Evolutionary conservation across 2,888 invertebrate genomes (phyloP).

Genomic region (Ariolimax columbianus): DNA sequence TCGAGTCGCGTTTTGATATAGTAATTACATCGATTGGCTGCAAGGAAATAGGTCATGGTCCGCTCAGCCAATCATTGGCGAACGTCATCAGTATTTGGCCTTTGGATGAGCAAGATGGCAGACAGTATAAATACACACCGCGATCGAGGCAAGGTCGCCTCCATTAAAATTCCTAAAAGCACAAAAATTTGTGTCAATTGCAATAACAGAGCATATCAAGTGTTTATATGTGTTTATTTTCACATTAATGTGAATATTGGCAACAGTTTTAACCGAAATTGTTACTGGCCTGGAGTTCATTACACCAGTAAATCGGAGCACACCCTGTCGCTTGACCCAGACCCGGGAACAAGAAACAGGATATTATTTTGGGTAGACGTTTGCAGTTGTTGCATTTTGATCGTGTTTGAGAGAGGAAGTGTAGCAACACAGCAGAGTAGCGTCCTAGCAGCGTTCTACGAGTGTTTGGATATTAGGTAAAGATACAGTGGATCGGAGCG

Average conservation of each 20-base stretch:
- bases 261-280: not conserved
- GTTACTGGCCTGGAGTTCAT: not conserved
- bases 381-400: not conserved
- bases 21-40: constrained; percentile 42
- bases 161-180: constrained; percentile 51
- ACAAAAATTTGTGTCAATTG: constrained; percentile 4
- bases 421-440: not conserved
- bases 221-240: not conserved
- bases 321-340: not conserved
- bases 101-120: constrained; percentile 87
- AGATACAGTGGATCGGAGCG: not conserved
- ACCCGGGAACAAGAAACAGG: constrained; percentile 4
- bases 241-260: not conserved
- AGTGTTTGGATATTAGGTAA: not conserved
- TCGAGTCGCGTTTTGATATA: constrained; percentile 11
- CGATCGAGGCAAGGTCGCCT: constrained; percentile 69
- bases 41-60: constrained; percentile 29
- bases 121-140: constrained; percentile 98
- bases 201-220: not conserved
- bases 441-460: not conserved
- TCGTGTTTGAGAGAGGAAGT: not conserved
- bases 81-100: constrained; percentile 68
- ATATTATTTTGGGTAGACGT: not conserved
- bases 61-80: constrained; percentile 61
- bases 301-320: not conserved